Evolutionary conservation across 1,140 invertebrate genomes (phyloP), one percentile per base, ranked within the genome.

Genomic region (Eriocheir sinensis): DNA sequence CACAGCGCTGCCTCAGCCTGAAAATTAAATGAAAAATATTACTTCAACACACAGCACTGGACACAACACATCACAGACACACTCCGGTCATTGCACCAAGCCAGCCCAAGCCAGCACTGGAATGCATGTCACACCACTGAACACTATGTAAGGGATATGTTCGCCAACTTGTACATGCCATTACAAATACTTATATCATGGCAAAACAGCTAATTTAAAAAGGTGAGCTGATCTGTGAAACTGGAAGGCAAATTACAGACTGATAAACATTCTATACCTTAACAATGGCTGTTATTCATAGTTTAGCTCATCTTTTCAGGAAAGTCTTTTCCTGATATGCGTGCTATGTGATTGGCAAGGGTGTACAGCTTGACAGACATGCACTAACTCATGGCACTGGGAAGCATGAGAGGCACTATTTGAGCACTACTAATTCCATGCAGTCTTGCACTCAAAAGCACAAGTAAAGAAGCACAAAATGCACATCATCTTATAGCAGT

Each of bases 51-150:
- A 72, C 2, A 72, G 6, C 60, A 72, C 60, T n/a, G n/a, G n/a
- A n/a, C 9, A n/a, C n/a, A 8, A n/a, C 27, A 72, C 60, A 72
- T n/a, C 60, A 72, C 60, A 72, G n/a, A 72, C 4, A 72, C 60
- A 72, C 60, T 72, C n/a, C n/a, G 60, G n/a, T 72, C 60, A 72
- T 72, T 72, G 60, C 60, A 72, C n/a, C 60, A 72, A 72, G 27
- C 21, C 12, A 21, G 12, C 60, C 60, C 21, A 27, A 21, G 12
- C 60, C 60, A 72, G 27, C 60, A 72, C 60, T 72, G 60, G 60
- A 72, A 72, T 72, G 60, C 60, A 72, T 21, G 60, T 21, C 60
- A 72, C 60, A 72, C 27, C 60, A 72, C 60, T n/a, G 21, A 3
- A 21, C 60, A n/a, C n/a, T n/a, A n/a, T n/a, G n/a, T n/a, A n/a